Evolutionary conservation across 2,113 vertebrate species (phyloP), one percentile per base, ranked within the genome.

Genomic region (Megaceryle maxima): DNA sequence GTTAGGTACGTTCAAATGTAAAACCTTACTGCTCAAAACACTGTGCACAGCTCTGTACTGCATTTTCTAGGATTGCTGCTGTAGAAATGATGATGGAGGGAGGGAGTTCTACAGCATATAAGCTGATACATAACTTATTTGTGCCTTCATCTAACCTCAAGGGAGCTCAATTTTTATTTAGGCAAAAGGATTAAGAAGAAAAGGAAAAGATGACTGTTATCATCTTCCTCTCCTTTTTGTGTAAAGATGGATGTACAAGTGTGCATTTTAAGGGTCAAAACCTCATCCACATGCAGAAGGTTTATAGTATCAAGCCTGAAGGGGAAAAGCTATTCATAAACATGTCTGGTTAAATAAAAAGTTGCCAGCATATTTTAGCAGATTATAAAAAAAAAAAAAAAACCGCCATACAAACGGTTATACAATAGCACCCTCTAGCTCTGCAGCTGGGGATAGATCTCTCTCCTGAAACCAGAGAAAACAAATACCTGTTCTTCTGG

Each of bases 401-500:
- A 37, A 43, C 7, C 63, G 31, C 1, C 5, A 64, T 59, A 51
- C 39, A 76, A 86, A 85, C 16, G 31, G n/a, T 59, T 97, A 77
- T 95, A 87, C 95, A 95, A 96, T 20, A 97, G 97, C 94, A 86
- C 96, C 97, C 95, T 95, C 97, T 97, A 95, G 85, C 91, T 87
- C 77, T 90, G 37, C 67, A 70, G 73, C 41, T 31, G 35, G 66
- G 74, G 77, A 97, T 92, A 13, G 44, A 33, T 26, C 59, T 74
- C 33, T 31, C 66, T 59, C n/a, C 35, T 46, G n/a, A 78, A 66
- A 73, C 31, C 17, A 67, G 10, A 31, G 17, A 18, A 76, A 25
- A 51, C 26, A 14, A 13, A 8, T 1, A 39, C 4, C 6, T 21
- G 11, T 35, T 72, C 31, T 77, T 35, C 33, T 66, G 37, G 41